A percentile compares a stretch with the other conserved stretches of the same genome.
These are phyloP conservation scores for Theretra japonica DNA, from an alignment of 2,888 invertebrate species.

Conservation along the genomic window DNA sequence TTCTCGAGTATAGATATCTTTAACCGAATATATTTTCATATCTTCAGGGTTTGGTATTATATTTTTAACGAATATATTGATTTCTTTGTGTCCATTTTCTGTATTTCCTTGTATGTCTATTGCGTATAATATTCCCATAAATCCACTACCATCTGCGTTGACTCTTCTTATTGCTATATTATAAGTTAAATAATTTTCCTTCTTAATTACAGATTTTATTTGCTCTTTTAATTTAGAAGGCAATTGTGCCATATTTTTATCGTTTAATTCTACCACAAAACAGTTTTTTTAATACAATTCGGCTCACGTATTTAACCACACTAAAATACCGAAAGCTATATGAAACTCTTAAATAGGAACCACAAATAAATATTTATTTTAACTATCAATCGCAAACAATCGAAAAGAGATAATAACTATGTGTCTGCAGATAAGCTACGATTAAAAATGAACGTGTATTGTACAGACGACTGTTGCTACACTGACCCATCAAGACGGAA, in stretches of 20 bases:
- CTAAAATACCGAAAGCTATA: not conserved
- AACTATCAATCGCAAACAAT: not conserved
- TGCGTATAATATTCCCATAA: conserved; percentile 55
- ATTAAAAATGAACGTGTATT: not conserved
- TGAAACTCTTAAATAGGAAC: not conserved
- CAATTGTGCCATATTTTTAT: conserved; percentile 28
- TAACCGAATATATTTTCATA: conserved; percentile 51
- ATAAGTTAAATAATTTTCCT: conserved; percentile 45
- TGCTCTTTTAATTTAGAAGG: conserved; percentile 35
- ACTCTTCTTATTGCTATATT: conserved; percentile 45
- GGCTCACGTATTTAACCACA: no score
- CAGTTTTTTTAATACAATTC: no score
- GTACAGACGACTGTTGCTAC: not conserved
- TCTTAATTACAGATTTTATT: conserved; percentile 43
- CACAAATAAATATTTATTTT: not conserved
- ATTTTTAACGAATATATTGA: conserved; percentile 62
- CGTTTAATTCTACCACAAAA: no score
- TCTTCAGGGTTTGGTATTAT: conserved; percentile 47
- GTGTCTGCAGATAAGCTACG: not conserved
- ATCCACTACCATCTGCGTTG: conserved; percentile 53
- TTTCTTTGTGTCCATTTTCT: conserved; percentile 41
- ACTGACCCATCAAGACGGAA: conserved; percentile 2
- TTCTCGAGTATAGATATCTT: conserved; percentile 56
- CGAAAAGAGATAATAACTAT: not conserved
- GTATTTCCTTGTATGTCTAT: conserved; percentile 53